Base-by-base conservation (phyloP, 1,140 invertebrate species). In the Trichoplusia ni region DNA sequence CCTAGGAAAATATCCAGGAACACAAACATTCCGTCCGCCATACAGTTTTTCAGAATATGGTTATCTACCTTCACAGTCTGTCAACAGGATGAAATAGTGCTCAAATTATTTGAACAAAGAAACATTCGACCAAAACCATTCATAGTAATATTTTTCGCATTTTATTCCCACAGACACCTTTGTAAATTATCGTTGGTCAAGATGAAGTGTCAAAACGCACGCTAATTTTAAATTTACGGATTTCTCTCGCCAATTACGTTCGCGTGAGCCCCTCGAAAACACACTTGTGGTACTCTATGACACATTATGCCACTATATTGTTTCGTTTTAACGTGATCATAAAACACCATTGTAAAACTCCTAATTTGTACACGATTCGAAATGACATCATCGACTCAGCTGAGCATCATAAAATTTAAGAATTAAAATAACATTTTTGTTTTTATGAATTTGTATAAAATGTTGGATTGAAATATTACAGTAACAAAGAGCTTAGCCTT, bases 221-320 rank as follows among this genome's bases (percentile, higher is more conserved):
- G 54, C 54, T 58, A 58, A 13, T 23, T 38, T 58, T 38, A 44
- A 58, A 58, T 44, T 58, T 42, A 40, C 54, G 38, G 44, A 58
- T 58, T 58, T 58, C 54, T 29, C 38, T 58, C 54, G 38, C 54
- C 54, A 42, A 58, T 58, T 58, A 58, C 8, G 7, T 25, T 8
- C 21, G n/a, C 6, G 40, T 23, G 53, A 16, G 11, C n/a, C 9
- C 8, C 37, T 29, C 27, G 13, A 29, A 44, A 21, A 58, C 54
- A 44, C 37, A 58, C 54, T 19, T 25, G 31, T 16, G 29, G 3
- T 8, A 19, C 14, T 6, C 13, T 58, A 58, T 58, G 23, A 56
- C 37, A 29, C 42, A 56, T 54, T 35, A 31, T 51, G 19, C 27
- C 37, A n/a, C 6, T 16, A 19, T 44, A 35, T 19, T 44, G 38